Evolutionary conservation across 2,888 invertebrate genomes (phyloP), one percentile per base, ranked within the genome.

Genomic region (Tillus elongatus): DNA sequence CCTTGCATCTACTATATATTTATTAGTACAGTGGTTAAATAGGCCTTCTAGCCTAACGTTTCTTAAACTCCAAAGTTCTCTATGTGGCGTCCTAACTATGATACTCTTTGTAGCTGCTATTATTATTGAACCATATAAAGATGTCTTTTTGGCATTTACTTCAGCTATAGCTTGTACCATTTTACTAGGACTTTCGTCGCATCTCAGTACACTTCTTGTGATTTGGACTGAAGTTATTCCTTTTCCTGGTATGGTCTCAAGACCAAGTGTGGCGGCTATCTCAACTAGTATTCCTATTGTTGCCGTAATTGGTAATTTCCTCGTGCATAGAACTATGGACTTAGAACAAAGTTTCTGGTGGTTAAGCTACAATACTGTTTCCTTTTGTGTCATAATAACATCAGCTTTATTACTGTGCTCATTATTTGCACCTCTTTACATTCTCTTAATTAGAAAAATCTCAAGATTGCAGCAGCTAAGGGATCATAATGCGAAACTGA

Each of bases 141-240:
- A 19, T n/a, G n/a, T n/a, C 6, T 19, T 19, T n/a, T n/a, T 19
- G 6, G 6, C 24, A 19, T 8, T 19, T n/a, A 19, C 24, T n/a
- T 19, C 24, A 19, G 24, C 24, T n/a, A 8, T 19, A n/a, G 24
- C 24, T 8, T 8, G 24, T 19, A 8, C 24, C 24, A 6, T 19
- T 19, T n/a, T 19, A 6, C n/a, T 19, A n/a, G 24, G 24, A 8
- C 6, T 6, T 19, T 19, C 24, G n/a, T 19, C 24, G 6, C 24
- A 19, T 19, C 24, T 19, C 6, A 19, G 24, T n/a, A 19, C 24
- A 8, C n/a, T 19, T 6, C 24, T 19, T 19, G 24, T 19, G 24
- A 19, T 19, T 19, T 19, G 24, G 24, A 19, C 24, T 19, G 24
- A 19, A n/a, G 24, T 19, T n/a, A 19, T 19, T 6, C 24, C 24